These are phyloP conservation scores for Heliothis virescens DNA, from an alignment of 1,140 invertebrate genomes.

Conservation along the genomic window DNA sequence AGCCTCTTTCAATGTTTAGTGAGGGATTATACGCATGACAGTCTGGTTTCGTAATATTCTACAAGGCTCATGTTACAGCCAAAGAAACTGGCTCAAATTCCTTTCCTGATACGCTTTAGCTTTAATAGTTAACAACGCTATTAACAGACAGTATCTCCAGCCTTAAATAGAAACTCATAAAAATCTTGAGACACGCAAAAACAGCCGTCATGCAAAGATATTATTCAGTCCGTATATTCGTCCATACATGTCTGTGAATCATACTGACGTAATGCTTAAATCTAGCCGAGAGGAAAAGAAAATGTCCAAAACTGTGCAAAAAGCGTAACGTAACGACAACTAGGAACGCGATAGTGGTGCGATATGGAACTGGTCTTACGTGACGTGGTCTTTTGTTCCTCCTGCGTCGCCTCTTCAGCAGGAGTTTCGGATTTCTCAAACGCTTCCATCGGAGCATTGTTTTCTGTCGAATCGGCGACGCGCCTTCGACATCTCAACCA, in stretches of 20 bases:
- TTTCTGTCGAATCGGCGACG: conserved; percentile 72
- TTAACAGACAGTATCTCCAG: conserved; percentile 20
- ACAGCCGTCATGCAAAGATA: conserved; percentile 20
- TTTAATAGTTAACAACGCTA: conserved; percentile 7
- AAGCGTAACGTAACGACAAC: conserved; percentile 55
- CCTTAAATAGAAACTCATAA: conserved; percentile 22
- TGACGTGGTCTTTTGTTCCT: conserved; percentile 65
- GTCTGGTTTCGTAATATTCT: background rate
- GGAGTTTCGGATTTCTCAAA: conserved; percentile 68
- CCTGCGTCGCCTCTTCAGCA: conserved; percentile 55
- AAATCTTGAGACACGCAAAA: conserved; percentile 17
- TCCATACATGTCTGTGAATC: conserved; percentile 60
- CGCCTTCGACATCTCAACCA: conserved; percentile 78
- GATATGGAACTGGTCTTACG: conserved; percentile 71
- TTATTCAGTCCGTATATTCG: conserved; percentile 26
- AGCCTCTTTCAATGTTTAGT: background rate
- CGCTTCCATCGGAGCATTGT: conserved; percentile 64
- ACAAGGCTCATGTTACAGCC: background rate
- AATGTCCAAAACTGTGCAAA: conserved; percentile 56
- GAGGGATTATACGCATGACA: background rate
- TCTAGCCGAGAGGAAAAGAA: conserved; percentile 51
- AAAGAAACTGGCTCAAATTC: conserved; percentile 4
- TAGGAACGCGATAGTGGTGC: conserved; percentile 60
- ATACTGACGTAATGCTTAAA: conserved; percentile 57
- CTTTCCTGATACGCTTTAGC: background rate